phyloP scores from a whole-genome alignment of 2,888 invertebrate genomes.

The Drosophila vallismaia region DNA sequence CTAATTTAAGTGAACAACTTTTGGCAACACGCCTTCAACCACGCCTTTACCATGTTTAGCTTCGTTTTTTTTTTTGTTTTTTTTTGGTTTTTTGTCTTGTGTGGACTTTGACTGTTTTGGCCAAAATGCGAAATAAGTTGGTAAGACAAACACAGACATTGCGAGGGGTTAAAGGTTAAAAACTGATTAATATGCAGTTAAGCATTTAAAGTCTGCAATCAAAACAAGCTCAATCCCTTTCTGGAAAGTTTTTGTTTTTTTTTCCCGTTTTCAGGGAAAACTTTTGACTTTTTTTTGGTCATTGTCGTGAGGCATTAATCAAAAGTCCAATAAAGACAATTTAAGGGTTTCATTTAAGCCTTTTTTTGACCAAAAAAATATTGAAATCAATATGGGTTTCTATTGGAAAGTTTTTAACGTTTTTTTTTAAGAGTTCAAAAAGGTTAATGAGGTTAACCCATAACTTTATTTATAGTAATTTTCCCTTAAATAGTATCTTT shows the following conservation, averaged over 20 bases:
- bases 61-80: constrained; percentile 2
- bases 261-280: constrained; percentile 6
- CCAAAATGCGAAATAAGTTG: constrained; percentile 33
- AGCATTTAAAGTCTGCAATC: constrained; percentile 41
- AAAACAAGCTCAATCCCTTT: constrained; percentile 41
- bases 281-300: constrained; percentile 20
- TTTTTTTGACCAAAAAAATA: neutral
- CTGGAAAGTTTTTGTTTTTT: neutral
- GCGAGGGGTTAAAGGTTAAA: neutral
- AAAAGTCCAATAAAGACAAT: constrained; percentile 30
- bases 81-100: constrained; percentile 12
- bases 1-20: constrained; percentile 44
- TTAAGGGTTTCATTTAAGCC: neutral
- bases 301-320: constrained; percentile 63
- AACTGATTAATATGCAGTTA: constrained; percentile 77
- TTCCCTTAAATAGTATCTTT: too few relatives aligned
- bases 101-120: constrained; percentile 33
- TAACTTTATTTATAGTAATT: too few relatives aligned
- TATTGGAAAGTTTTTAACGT: too few relatives aligned
- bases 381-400: too few relatives aligned
- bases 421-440: too few relatives aligned
- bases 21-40: constrained; percentile 43
- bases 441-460: too few relatives aligned
- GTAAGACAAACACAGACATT: constrained; percentile 38
- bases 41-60: constrained; percentile 53